phyloP scores from a whole-genome alignment of 2,888 invertebrate genomes.

The Drosophila vallismaia region DNA sequence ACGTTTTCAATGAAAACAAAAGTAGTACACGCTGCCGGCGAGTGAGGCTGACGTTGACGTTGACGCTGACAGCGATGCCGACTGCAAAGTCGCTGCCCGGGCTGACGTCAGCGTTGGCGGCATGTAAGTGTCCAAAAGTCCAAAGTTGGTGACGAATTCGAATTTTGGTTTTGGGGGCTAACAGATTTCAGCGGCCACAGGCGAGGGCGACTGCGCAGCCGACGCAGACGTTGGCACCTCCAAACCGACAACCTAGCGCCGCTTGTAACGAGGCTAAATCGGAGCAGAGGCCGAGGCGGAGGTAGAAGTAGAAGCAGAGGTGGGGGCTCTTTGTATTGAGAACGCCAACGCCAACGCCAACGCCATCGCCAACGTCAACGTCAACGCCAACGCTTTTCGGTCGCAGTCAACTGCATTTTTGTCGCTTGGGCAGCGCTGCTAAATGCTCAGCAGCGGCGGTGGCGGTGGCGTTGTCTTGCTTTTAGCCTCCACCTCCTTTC shows the following conservation, averaged over 20 bases:
- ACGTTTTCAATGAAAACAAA: slow-evolving; percentile 78
- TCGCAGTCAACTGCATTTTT: slow-evolving; percentile 55
- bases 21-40: slow-evolving; percentile 72
- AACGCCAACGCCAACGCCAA: slow-evolving; percentile 5
- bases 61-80: slow-evolving; percentile 47
- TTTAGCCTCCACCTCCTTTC: slow-evolving; percentile 78
- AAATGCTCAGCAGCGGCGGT: slow-evolving; percentile 28
- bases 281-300: slow-evolving; percentile 40
- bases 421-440: slow-evolving; percentile 40
- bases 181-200: slow-evolving; percentile 34
- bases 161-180: slow-evolving; percentile 31
- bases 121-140: slow-evolving; percentile 37
- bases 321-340: slow-evolving; percentile 5
- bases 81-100: slow-evolving; percentile 13
- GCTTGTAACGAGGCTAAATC: slow-evolving; percentile 77
- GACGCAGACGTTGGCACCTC: slow-evolving; percentile 32
- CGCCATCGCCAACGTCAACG: slow-evolving; percentile 33
- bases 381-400: slow-evolving; percentile 47
- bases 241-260: slow-evolving; percentile 20
- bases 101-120: slow-evolving; percentile 52
- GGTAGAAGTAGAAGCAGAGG: slow-evolving; percentile 11
- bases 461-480: slow-evolving; percentile 36
- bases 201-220: slow-evolving; percentile 57
- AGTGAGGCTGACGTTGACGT: slow-evolving; percentile 35
- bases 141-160: slow-evolving; percentile 66